Evolutionary conservation across 2,797 vertebrate species (phyloP).

Genomic region (Paratrypauchen microcephalus): DNA sequence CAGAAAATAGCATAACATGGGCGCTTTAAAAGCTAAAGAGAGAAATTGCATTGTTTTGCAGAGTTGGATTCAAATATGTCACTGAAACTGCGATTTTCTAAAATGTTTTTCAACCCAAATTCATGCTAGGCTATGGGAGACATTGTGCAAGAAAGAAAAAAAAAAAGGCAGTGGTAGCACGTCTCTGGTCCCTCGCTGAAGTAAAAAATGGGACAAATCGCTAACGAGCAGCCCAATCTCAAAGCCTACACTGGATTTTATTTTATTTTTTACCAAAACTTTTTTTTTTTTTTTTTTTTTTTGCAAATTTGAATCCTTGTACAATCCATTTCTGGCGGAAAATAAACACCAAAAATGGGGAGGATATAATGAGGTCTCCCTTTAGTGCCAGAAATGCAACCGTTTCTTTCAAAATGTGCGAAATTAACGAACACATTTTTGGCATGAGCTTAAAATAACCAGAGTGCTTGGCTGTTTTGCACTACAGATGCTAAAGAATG

Average conservation of each 20-base stretch:
- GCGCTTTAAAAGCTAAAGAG: too few relatives aligned
- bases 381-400: not conserved
- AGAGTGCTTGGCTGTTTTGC: not conserved
- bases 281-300: too few relatives aligned
- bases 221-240: constrained; percentile 29
- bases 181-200: not conserved
- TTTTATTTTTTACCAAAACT: constrained; percentile 24
- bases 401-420: not conserved
- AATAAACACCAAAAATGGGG: not conserved
- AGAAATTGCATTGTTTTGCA: constrained; percentile 1
- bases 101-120: not conserved
- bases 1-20: too few relatives aligned
- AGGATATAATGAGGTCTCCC: constrained; percentile 17
- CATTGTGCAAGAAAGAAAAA: not conserved
- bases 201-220: constrained; percentile 28
- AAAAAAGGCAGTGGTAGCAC: not conserved
- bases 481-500: not conserved
- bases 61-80: not conserved
- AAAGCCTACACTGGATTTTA: not conserved
- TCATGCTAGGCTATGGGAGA: not conserved
- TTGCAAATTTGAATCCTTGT: not conserved
- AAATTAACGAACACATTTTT: constrained; percentile 19
- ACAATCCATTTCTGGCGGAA: constrained; percentile 19
- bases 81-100: not conserved
- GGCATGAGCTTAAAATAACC: constrained; percentile 18